Percentiles rank a stretch among this genome's conserved stretches.
Evolutionary conservation across 2,113 vertebrate genomes (phyloP).

Genomic region (Bombycilla garrulus): DNA sequence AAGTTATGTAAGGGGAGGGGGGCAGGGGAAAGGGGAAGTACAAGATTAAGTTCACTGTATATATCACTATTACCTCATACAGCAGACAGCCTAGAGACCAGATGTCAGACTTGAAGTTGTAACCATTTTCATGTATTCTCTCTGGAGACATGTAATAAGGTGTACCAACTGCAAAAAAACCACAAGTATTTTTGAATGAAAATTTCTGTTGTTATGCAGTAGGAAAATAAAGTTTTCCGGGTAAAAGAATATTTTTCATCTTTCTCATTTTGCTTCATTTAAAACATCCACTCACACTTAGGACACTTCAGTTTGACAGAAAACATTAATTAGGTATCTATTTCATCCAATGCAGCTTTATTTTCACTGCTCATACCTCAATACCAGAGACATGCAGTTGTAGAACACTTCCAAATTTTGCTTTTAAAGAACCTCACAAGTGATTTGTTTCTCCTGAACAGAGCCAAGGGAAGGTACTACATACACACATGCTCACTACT

Average conservation of each 20-base stretch:
- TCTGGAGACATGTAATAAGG: conserved; percentile 89
- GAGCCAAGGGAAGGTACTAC: background rate
- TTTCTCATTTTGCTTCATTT: background rate
- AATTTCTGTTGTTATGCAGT: background rate
- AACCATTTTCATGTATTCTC: conserved; percentile 87
- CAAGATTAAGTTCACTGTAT: background rate
- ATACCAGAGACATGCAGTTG: background rate
- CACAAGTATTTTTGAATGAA: background rate
- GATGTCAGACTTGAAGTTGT: conserved; percentile 90
- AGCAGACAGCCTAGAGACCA: conserved; percentile 82
- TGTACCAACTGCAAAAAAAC: conserved; percentile 80
- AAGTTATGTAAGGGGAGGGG: background rate
- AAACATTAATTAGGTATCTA: background rate
- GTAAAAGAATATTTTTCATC: background rate
- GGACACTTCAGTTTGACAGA: background rate
- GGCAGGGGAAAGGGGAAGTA: background rate
- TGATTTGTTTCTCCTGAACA: background rate
- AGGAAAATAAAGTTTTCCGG: background rate
- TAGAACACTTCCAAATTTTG: background rate
- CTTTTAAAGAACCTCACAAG: background rate
- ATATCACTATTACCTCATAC: conserved; percentile 76
- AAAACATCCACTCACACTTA: background rate
- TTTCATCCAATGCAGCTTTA: background rate
- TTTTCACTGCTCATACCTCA: background rate
- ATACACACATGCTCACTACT: background rate